Evolutionary conservation across 2,797 vertebrate species (phyloP).

Genomic region (Rousettus madagascariensis): DNA sequence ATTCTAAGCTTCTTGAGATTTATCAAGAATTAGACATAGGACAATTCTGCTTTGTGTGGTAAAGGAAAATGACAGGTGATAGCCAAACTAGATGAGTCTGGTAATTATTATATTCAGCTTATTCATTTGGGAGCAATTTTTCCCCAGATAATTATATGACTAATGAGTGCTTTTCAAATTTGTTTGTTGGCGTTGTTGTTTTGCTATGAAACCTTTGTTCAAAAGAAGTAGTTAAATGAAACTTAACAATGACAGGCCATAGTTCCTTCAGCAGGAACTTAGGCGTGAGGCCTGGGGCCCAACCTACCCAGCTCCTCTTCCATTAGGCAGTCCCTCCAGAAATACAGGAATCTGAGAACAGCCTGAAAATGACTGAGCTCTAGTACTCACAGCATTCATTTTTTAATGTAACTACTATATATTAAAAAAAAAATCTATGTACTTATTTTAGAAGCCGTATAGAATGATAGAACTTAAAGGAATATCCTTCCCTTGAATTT

Average conservation of each 20-base stretch:
- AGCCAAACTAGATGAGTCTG: background rate
- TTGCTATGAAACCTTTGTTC: background rate
- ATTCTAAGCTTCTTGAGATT: background rate
- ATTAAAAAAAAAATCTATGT: background rate
- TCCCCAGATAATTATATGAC: background rate
- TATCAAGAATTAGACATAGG: background rate
- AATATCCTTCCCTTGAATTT: background rate
- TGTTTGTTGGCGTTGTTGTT: background rate
- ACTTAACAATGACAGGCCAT: background rate
- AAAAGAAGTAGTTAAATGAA: background rate
- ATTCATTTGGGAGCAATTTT: background rate
- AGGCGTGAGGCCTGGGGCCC: background rate
- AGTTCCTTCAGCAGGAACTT: background rate
- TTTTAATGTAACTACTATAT: background rate
- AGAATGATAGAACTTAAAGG: background rate
- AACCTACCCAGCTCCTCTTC: background rate
- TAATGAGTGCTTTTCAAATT: background rate
- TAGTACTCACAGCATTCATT: background rate
- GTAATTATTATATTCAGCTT: background rate
- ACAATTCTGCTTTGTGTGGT: background rate
- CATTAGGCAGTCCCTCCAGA: rapidly evolving
- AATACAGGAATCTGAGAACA: background rate
- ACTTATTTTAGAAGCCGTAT: background rate
- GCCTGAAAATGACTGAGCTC: background rate
- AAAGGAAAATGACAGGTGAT: background rate